These are phyloP conservation scores for Ctenodactylus gundi DNA, from an alignment of 2,113 vertebrate species.

Conservation along the genomic window DNA sequence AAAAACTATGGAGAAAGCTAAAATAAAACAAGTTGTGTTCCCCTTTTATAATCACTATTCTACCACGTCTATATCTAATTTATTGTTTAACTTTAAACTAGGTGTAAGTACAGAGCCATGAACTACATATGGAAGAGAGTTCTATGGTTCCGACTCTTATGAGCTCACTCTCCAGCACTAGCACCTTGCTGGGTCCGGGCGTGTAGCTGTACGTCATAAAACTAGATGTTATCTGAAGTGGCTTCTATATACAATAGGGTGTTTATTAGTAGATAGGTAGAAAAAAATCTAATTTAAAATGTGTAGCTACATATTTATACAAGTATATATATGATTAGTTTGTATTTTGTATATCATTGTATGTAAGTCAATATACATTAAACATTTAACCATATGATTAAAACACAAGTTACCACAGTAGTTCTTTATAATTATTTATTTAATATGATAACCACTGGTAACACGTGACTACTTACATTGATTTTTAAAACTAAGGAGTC, in stretches of 20 bases:
- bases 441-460: neutral
- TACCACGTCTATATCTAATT: neutral
- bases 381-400: neutral
- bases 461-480: neutral
- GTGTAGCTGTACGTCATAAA: neutral
- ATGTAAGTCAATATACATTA: neutral
- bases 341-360: neutral
- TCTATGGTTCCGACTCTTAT: neutral
- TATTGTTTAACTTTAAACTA: neutral
- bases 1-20: neutral
- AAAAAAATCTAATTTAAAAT: neutral
- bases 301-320: too few relatives aligned
- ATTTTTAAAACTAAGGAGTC: too few relatives aligned
- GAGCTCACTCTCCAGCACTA: neutral
- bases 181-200: neutral
- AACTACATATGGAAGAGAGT: neutral
- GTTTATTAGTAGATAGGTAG: neutral
- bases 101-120: neutral
- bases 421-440: neutral
- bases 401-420: neutral
- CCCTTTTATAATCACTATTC: neutral
- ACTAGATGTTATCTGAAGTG: neutral
- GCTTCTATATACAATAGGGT: neutral
- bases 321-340: neutral
- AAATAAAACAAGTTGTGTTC: neutral